Percentiles rank a stretch among this genome's conserved stretches.
Evolutionary conservation across 2,888 invertebrate genomes (phyloP).

Genomic region (Ephialtes manifestator): DNA sequence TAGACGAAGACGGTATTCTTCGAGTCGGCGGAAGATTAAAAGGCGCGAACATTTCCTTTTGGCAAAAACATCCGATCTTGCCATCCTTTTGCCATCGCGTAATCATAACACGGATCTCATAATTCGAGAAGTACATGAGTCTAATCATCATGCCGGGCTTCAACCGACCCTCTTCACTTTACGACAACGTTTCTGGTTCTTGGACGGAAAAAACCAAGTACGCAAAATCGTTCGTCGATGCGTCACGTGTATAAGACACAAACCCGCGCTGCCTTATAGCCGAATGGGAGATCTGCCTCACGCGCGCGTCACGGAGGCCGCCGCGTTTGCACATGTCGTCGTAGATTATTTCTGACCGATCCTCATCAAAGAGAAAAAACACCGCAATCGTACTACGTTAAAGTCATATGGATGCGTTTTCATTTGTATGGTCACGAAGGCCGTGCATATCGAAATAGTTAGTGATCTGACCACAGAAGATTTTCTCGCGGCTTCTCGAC

Average conservation of each 20-base stretch:
- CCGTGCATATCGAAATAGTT: slow-evolving; percentile 52
- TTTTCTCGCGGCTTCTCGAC: slow-evolving; percentile 60
- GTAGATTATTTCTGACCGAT: slow-evolving; percentile 58
- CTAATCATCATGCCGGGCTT: slow-evolving; percentile 5
- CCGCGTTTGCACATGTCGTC: slow-evolving; percentile 54
- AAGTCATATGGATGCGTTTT: slow-evolving; percentile 57
- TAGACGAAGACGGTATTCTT: slow-evolving; percentile 39
- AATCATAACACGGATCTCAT: slow-evolving; percentile 10
- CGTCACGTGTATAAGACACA: slow-evolving; percentile 41
- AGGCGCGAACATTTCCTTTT: slow-evolving; percentile 30
- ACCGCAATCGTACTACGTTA: neutral
- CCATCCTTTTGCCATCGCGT: slow-evolving; percentile 54
- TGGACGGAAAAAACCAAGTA: slow-evolving; percentile 41
- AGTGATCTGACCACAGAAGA: slow-evolving; percentile 45
- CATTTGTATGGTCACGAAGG: slow-evolving; percentile 62
- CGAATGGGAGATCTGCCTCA: slow-evolving; percentile 51
- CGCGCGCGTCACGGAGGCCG: slow-evolving; percentile 42
- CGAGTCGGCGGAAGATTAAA: slow-evolving; percentile 41
- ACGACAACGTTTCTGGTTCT: slow-evolving; percentile 24
- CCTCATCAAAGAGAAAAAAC: slow-evolving; percentile 15
- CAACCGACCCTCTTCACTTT: neutral
- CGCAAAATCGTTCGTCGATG: slow-evolving; percentile 25
- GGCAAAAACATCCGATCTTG: slow-evolving; percentile 57
- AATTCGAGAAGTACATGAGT: neutral
- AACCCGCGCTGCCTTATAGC: slow-evolving; percentile 4